phyloP scores from a whole-genome alignment of 1,140 invertebrate genomes.

The Camponotus vicinus region DNA sequence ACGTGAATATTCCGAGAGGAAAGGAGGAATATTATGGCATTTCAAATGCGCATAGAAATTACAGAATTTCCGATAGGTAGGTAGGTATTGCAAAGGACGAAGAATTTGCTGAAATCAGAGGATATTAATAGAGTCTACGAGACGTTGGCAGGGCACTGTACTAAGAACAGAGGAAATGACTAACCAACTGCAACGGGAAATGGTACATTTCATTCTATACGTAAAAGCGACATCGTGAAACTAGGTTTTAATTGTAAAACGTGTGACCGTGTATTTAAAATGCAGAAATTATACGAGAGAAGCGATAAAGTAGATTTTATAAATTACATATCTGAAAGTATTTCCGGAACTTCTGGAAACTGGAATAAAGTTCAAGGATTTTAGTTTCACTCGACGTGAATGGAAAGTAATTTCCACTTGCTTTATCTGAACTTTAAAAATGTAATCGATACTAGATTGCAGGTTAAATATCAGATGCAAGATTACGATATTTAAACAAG shows the following conservation, averaged over 20 bases:
- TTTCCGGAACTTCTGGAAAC: slow-evolving; percentile 12
- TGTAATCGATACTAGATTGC: neutral
- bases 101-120: slow-evolving; percentile 52
- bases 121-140: slow-evolving; percentile 52
- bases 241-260: slow-evolving; percentile 64
- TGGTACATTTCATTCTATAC: slow-evolving; percentile 8
- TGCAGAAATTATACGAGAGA: neutral
- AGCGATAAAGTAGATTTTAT: slow-evolving; percentile 26
- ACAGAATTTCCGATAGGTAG: slow-evolving; percentile 9
- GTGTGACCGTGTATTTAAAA: slow-evolving; percentile 22
- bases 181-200: slow-evolving; percentile 52
- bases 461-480: neutral
- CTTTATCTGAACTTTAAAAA: neutral
- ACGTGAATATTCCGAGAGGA: slow-evolving; percentile 3
- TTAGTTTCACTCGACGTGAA: neutral
- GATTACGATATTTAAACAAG: neutral
- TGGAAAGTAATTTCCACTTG: neutral
- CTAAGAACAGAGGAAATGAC: slow-evolving; percentile 57
- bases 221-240: slow-evolving; percentile 27
- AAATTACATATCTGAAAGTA: neutral
- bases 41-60: slow-evolving; percentile 56
- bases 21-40: neutral
- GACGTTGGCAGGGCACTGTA: slow-evolving; percentile 22
- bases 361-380: neutral
- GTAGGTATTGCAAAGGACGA: slow-evolving; percentile 21